Base-by-base conservation (phyloP, 2,113 vertebrate genomes). In the Proterorhinus semilunaris region DNA sequence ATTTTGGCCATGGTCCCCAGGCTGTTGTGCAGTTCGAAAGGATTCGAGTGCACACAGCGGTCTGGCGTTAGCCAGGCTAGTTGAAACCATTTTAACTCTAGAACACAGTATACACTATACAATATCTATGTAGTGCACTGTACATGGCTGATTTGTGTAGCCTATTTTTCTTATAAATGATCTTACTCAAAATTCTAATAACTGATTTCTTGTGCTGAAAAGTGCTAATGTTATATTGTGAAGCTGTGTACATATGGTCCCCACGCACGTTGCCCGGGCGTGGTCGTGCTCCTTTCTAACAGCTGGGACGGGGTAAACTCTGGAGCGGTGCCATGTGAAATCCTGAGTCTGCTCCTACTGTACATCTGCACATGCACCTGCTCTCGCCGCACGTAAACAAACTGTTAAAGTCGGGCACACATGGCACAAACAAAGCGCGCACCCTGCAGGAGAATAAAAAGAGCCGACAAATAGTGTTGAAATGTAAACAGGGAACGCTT, bases 341-440 rank as follows among this genome's bases (percentile, higher is more conserved):
- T 71, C 64, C 61, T 62, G 21, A 62, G 47, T 74, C 62, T 74
- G 70, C 53, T 82, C 49, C 68, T 55, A 51, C 72, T 62, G 66
- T 62, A 76, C 53, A 55, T 68, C 63, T 50, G 63, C 62, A 71
- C 73, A 67, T 80, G 72, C 78, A 80, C 82, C 81, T 87, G 79
- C 77, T 83, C 71, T 50, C 21, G 42, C 51, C 54, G 53, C 64
- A 58, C 66, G 47, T 52, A 66, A 67, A 74, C 64, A 69, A 49
- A 36, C 27, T 43, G 67, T 49, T n/a, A 55, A 36, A 42, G 72
- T 58, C 71, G 12, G 9, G 65, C 53, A 42, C 66, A 55, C 69
- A n/a, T 7, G 50, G 36, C 62, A 69, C 47, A 13, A 27, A 69
- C 53, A 67, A 55, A 66, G 53, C 66, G 44, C 42, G 15, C 4